Base-by-base conservation (phyloP, 1,140 invertebrate genomes). In the Solen grandis region DNA sequence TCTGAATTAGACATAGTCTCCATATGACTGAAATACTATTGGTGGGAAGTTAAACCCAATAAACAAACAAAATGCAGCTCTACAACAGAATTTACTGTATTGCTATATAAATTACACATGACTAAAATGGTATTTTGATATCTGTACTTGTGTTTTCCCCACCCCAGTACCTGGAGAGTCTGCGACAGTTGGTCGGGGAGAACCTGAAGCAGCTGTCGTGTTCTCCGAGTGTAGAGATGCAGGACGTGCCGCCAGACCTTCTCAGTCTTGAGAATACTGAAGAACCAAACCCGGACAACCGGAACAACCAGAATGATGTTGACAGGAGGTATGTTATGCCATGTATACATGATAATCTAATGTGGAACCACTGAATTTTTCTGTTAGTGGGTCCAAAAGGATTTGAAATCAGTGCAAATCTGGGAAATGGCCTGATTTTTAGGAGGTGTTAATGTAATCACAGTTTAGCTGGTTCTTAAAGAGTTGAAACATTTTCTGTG, bases 221-320 rank as follows among this genome's bases (percentile, higher is more conserved):
- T 93, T 98, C 98, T 2, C 99, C 99, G 0, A 97, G 98, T 60
- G 99, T 99, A 13, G 98, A 99, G 94, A 98, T 99, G 85, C 97
- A 98, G 91, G 92, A 94, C 94, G 65, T 97, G 14, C 97, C 97
- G n/a, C 95, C 94, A 88, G 94, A 94, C 86, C 90, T 94, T 0
- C 86, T 94, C 5, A 92, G 89, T 72, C 84, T 93, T n/a, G 93
- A 92, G 36, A 90, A 90, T 55, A 95, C 96, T 78, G 95, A 95
- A 0, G 93, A 93, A 75, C 70, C 82, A 14, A 89, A 91, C 76
- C 88, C 87, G 22, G 97, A 98, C 87, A 94, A 96, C 0, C 93
- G 96, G 66, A 95, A 96, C 75, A 95, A 95, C 85, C 94, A 96
- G 80, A 94, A 95, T 27, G 96, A 97, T 65, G 94, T 95, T 0